These are phyloP conservation scores for Megalopta genalis DNA, from an alignment of 1,140 invertebrate species.

Conservation along the genomic window DNA sequence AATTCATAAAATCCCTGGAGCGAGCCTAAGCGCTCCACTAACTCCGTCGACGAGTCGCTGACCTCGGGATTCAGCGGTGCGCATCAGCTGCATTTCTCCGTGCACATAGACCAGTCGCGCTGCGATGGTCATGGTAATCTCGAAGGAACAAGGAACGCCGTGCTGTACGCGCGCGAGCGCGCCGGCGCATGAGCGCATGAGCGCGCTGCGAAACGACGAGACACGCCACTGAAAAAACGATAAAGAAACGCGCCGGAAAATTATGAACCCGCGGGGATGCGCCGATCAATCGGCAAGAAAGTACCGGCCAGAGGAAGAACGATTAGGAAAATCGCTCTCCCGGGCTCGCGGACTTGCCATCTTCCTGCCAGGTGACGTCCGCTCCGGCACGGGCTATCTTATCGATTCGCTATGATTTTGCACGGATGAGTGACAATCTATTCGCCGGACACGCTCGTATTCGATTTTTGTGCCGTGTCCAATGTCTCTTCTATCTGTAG, in stretches of 20 bases:
- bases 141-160: constrained; percentile 62
- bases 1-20: constrained; percentile 76
- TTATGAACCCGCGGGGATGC: neutral
- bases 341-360: neutral
- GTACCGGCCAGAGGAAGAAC: neutral
- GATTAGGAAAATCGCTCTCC: constrained; percentile 15
- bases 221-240: constrained; percentile 19
- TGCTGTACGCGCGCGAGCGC: neutral
- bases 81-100: constrained; percentile 74
- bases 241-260: neutral
- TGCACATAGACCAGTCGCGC: constrained; percentile 68
- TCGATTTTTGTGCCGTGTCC: too few species aligned
- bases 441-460: too few species aligned
- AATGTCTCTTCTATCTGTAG: too few species aligned
- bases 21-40: constrained; percentile 77
- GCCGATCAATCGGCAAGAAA: neutral
- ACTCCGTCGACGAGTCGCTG: constrained; percentile 77
- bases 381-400: neutral
- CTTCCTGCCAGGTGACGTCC: neutral
- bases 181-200: too few species aligned
- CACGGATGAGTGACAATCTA: neutral
- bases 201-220: constrained; percentile 36
- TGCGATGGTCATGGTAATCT: constrained; percentile 75
- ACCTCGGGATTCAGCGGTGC: constrained; percentile 79
- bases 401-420: neutral